phyloP scores from a whole-genome alignment of 1,140 invertebrate species.

The Meteorus sp. region DNA sequence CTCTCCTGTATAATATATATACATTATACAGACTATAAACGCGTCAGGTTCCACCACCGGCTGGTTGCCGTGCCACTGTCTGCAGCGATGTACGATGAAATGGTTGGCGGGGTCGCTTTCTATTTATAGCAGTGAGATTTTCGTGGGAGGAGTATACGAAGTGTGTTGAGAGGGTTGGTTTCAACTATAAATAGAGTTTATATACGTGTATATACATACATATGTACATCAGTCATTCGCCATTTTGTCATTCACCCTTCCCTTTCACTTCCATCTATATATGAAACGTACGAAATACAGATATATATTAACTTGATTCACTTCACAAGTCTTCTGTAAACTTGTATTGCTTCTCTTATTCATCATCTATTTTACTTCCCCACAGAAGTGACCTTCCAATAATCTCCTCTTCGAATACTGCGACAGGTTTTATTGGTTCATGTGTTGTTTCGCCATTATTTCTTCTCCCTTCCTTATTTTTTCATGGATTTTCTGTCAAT shows the following conservation, averaged over 20 bases:
- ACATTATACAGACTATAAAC: constrained; percentile 7
- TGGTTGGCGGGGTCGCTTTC: constrained; percentile 25
- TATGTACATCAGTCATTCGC: constrained; percentile 31
- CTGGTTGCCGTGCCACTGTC: constrained; percentile 2
- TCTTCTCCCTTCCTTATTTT: neutral
- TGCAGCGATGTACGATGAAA: constrained; percentile 17
- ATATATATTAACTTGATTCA: no score
- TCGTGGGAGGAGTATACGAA: constrained; percentile 41
- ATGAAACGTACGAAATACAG: no score
- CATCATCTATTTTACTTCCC: no score
- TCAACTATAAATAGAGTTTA: constrained; percentile 46
- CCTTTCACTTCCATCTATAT: neutral
- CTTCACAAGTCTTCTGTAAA: no score
- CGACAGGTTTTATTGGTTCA: constrained; percentile 8
- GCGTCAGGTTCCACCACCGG: constrained; percentile 18
- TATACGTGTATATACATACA: no score
- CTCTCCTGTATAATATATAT: constrained; percentile 8
- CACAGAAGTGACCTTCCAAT: neutral
- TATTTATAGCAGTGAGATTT: constrained; percentile 48
- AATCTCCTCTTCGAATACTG: neutral
- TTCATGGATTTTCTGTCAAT: no score
- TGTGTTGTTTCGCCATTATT: constrained; percentile 15
- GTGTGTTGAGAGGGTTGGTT: constrained; percentile 22
- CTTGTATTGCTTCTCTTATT: no score
- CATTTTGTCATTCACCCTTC: constrained; percentile 16